Percentiles rank a stretch among this genome's conserved stretches.
phyloP scores from a whole-genome alignment of 2,113 vertebrate genomes.

The Lagopus muta region DNA sequence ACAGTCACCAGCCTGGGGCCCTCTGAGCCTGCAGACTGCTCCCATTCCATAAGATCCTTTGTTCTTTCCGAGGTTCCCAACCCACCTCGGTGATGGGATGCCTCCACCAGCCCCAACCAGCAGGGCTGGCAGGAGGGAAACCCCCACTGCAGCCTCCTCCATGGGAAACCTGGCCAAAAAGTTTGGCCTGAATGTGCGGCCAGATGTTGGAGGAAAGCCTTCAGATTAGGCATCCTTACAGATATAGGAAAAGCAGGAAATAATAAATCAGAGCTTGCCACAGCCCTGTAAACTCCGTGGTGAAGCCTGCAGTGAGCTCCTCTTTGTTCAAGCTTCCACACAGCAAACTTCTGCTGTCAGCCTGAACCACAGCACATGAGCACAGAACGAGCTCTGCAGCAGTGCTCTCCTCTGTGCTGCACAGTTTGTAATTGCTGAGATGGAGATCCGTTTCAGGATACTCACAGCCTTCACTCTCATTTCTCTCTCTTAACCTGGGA shows the following conservation, averaged over 20 bases:
- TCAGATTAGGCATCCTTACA: constrained; percentile 2
- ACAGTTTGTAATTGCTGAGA: background rate
- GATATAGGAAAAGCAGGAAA: constrained; percentile 48
- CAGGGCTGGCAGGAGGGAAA: background rate
- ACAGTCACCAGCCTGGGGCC: constrained; percentile 1
- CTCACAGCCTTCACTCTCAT: background rate
- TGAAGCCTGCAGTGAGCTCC: constrained; percentile 24
- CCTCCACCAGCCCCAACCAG: background rate
- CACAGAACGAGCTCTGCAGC: background rate
- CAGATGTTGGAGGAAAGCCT: background rate
- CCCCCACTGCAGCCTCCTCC: background rate
- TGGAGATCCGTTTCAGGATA: background rate
- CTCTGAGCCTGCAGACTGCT: background rate
- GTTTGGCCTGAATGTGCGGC: background rate
- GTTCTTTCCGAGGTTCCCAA: background rate
- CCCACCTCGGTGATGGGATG: background rate
- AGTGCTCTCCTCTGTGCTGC: background rate
- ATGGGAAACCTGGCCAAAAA: background rate
- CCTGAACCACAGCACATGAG: background rate
- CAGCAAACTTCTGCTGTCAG: background rate
- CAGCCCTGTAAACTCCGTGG: constrained; percentile 16
- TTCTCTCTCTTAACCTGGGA: background rate
- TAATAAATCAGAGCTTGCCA: constrained; percentile 47
- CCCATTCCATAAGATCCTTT: background rate
- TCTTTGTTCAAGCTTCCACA: constrained; percentile 47